A percentile compares a stretch with the other conserved stretches of the same genome.
Evolutionary conservation across 2,797 vertebrate genomes (phyloP).

Genomic region (Aphelocoma californica): DNA sequence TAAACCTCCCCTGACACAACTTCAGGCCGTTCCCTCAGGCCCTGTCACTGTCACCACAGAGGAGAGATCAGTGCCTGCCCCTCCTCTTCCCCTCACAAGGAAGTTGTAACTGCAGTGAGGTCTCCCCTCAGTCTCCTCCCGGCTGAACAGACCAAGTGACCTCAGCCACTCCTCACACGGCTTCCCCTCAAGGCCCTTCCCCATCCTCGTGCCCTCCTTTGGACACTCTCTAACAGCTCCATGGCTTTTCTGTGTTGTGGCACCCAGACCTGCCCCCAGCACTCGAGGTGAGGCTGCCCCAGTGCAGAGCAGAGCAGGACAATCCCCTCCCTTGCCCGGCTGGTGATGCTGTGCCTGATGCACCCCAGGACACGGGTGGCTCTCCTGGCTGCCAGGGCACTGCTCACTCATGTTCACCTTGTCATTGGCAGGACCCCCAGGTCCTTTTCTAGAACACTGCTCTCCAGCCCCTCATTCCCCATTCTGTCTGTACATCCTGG

Average conservation of each 20-base stretch:
- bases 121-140: neutral
- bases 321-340: neutral
- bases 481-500: too few relatives aligned
- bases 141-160: neutral
- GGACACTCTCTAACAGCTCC: fast-evolving
- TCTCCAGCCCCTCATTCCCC: neutral
- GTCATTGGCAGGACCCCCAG: fast-evolving
- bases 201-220: fast-evolving
- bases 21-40: fast-evolving
- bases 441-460: neutral
- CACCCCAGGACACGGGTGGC: fast-evolving
- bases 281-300: neutral
- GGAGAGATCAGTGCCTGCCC: neutral
- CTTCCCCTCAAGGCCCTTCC: neutral
- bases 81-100: too few relatives aligned
- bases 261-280: neutral
- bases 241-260: fast-evolving
- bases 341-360: neutral
- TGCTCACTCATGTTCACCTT: fast-evolving
- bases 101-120: neutral
- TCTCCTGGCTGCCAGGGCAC: neutral
- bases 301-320: neutral
- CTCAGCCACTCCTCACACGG: neutral
- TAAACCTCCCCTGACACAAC: neutral
- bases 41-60: neutral